These are phyloP conservation scores for Echinarachnius parma DNA, from an alignment of 53 echinoderm and acorn worm genomes.

Conservation along the genomic window DNA sequence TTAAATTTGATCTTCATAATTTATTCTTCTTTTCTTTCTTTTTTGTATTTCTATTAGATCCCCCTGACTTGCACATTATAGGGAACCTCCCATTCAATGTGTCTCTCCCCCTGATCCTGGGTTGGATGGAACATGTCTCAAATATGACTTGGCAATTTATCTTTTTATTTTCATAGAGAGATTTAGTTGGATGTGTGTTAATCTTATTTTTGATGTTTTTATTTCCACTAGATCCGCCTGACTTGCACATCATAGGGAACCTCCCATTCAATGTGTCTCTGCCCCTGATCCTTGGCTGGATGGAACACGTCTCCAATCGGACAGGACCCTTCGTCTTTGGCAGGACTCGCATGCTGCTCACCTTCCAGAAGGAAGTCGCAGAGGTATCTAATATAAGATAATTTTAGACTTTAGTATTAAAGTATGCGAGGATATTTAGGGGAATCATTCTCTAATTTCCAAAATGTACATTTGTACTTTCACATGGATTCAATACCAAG, in stretches of 20 bases:
- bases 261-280: conserved; percentile 95
- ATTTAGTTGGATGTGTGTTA: too few species aligned
- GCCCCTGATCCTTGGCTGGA: conserved; percentile 86
- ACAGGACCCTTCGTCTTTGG: conserved; percentile 81
- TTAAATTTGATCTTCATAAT: too few species aligned
- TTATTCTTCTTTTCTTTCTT: too few species aligned
- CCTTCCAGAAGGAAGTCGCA: conserved; percentile 96
- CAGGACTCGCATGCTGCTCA: conserved; percentile 73
- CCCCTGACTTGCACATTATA: conserved; percentile 74
- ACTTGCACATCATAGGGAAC: conserved; percentile 84
- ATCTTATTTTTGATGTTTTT: background rate
- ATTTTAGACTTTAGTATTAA: too few species aligned
- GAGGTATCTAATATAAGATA: too few species aligned
- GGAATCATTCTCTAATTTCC: too few species aligned
- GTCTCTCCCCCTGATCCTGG: conserved; percentile 85
- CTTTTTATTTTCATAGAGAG: too few species aligned
- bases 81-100: conserved; percentile 98
- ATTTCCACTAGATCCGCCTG: conserved; percentile 67
- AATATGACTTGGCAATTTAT: too few species aligned
- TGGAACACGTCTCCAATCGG: conserved; percentile 75
- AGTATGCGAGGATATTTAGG: too few species aligned
- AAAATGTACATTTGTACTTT: too few species aligned
- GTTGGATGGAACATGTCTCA: conserved; percentile 82
- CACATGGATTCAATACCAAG: too few species aligned
- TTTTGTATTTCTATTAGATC: too few species aligned